A percentile compares a stretch with the other conserved stretches of the same genome.
phyloP scores from a whole-genome alignment of 2,888 invertebrate genomes.

The Drosophila mimetica region DNA sequence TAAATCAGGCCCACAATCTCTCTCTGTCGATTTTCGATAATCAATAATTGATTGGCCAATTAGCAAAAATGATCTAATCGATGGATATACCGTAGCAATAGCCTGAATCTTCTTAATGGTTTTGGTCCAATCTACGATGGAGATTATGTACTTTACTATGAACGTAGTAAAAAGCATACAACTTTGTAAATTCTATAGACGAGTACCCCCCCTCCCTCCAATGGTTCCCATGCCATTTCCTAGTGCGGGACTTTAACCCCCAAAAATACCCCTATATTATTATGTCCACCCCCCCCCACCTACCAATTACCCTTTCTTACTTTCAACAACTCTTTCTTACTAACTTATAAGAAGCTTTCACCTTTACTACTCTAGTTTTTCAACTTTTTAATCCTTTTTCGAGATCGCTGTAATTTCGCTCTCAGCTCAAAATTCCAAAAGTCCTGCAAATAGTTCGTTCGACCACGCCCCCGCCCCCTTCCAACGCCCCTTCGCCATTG shows the following conservation, averaged over 20 bases:
- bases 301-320: conserved; percentile 8
- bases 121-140: conserved; percentile 85
- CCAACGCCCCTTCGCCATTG: conserved; percentile 44
- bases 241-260: conserved; percentile 43
- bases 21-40: background rate
- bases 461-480: conserved; percentile 14
- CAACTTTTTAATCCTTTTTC: too few species aligned
- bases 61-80: conserved; percentile 42
- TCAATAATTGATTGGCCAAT: too few species aligned
- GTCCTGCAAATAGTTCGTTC: conserved; percentile 69
- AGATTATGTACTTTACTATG: conserved; percentile 85
- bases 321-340: conserved; percentile 10
- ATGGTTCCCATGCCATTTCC: conserved; percentile 18
- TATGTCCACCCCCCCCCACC: background rate
- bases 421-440: conserved; percentile 8
- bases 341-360: conserved; percentile 22
- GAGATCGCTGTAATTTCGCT: conserved; percentile 13
- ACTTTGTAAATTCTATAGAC: conserved; percentile 34
- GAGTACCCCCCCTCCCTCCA: background rate
- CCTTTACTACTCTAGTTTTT: conserved; percentile 1
- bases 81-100: conserved; percentile 76
- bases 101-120: conserved; percentile 84
- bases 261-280: background rate
- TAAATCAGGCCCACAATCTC: conserved; percentile 1
- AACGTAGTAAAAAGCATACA: conserved; percentile 81